Evolutionary conservation across 1,140 invertebrate genomes (phyloP).

Genomic region (Trachymyrmex cornetzi): DNA sequence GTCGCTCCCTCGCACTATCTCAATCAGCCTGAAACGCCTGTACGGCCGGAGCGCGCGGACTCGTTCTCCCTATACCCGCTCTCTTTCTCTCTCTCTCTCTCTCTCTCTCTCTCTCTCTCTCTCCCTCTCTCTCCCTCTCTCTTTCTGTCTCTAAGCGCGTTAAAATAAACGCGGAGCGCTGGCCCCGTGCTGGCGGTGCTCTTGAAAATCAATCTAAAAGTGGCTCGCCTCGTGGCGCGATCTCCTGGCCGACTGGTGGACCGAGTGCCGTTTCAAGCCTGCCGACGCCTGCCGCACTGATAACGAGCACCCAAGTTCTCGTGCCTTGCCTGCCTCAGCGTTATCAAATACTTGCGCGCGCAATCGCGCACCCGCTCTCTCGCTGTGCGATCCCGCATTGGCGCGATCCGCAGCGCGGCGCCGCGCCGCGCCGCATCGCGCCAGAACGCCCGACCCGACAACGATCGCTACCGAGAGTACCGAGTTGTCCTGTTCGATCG

Average conservation of each 20-base stretch:
- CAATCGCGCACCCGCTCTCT: slow-evolving; percentile 43
- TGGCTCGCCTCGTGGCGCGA: slow-evolving; percentile 82
- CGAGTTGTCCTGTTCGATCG: slow-evolving; percentile 16
- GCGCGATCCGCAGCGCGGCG: slow-evolving; percentile 2
- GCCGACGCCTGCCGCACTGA: slow-evolving; percentile 71
- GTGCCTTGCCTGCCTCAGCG: slow-evolving; percentile 36
- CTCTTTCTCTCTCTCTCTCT: background rate
- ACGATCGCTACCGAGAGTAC: slow-evolving; percentile 30
- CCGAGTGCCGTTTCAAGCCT: slow-evolving; percentile 71
- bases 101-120: background rate
- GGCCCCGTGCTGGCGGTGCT: slow-evolving; percentile 80
- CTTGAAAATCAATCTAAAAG: slow-evolving; percentile 86
- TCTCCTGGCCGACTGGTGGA: slow-evolving; percentile 75
- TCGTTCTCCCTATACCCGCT: slow-evolving; percentile 66
- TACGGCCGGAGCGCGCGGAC: slow-evolving; percentile 69
- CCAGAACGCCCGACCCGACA: background rate
- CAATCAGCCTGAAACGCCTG: slow-evolving; percentile 73
- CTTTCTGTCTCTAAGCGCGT: slow-evolving; percentile 78
- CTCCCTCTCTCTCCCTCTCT: background rate
- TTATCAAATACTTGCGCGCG: slow-evolving; percentile 75
- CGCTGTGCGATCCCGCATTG: background rate
- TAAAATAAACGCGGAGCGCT: slow-evolving; percentile 85
- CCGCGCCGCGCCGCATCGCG: slow-evolving; percentile 54
- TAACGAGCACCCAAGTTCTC: slow-evolving; percentile 66
- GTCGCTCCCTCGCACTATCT: slow-evolving; percentile 69